These are phyloP conservation scores for Ispidina lecontei DNA, from an alignment of 2,797 vertebrate species.

Conservation along the genomic window DNA sequence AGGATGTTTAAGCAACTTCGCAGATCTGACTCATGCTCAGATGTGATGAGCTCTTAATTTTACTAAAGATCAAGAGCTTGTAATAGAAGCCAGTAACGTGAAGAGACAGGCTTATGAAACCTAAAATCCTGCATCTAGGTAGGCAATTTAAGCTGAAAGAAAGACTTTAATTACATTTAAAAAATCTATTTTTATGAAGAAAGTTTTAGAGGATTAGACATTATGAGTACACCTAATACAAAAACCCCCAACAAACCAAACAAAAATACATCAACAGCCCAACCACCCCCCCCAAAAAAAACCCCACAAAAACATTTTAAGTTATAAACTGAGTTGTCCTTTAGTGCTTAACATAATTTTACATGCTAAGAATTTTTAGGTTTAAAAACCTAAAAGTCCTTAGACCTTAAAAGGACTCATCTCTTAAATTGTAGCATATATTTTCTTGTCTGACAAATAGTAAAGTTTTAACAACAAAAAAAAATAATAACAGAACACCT, in stretches of 20 bases:
- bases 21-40: not conserved
- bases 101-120: not conserved
- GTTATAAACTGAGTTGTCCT: not conserved
- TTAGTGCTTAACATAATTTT: not conserved
- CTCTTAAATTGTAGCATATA: not conserved
- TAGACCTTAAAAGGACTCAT: not conserved
- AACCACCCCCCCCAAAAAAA: too few species aligned
- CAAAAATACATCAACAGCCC: too few species aligned
- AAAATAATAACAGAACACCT: not conserved
- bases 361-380: not conserved
- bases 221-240: not conserved
- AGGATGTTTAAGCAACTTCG: not conserved
- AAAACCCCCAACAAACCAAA: not conserved
- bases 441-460: not conserved
- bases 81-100: not conserved
- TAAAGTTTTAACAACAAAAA: not conserved
- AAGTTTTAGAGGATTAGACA: not conserved
- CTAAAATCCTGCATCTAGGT: not conserved
- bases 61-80: not conserved
- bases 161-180: not conserved
- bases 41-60: not conserved
- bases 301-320: not conserved
- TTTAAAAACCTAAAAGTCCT: not conserved
- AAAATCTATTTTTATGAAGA: not conserved
- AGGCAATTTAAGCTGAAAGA: not conserved